Percentiles rank a stretch among this genome's conserved stretches.
These are phyloP conservation scores for Drosophila leontia DNA, from an alignment of 1,140 invertebrate genomes.

Conservation along the genomic window DNA sequence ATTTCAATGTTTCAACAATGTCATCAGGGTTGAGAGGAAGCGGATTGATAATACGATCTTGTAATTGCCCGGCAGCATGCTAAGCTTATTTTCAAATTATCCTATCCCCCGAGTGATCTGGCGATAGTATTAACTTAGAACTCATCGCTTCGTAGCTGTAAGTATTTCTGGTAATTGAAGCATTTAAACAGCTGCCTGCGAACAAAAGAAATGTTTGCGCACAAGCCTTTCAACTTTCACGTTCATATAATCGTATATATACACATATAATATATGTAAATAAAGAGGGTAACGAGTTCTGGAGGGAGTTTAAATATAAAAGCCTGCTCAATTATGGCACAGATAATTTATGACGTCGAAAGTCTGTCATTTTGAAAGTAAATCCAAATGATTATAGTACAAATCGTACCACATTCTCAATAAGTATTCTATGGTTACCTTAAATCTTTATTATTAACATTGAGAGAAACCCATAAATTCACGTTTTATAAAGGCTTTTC, in stretches of 20 bases:
- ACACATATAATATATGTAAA: not conserved
- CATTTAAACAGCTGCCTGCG: constrained; percentile 55
- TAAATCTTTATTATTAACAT: constrained; percentile 24
- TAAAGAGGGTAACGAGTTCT: constrained; percentile 5
- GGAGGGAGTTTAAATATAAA: constrained; percentile 14
- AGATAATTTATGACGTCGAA: constrained; percentile 17
- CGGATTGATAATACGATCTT: not conserved
- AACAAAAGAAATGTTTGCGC: constrained; percentile 54
- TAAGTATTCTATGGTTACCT: not conserved
- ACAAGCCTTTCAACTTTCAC: constrained; percentile 7
- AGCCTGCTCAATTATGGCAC: constrained; percentile 21
- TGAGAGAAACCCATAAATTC: constrained; percentile 17
- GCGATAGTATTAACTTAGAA: constrained; percentile 22
- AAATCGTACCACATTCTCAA: not conserved
- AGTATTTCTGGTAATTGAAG: constrained; percentile 29
- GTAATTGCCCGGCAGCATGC: constrained; percentile 67
- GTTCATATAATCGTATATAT: constrained; percentile 4
- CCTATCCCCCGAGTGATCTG: not conserved
- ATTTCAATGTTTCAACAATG: constrained; percentile 31
- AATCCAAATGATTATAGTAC: not conserved
- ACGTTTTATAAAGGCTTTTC: not conserved
- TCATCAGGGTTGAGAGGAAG: constrained; percentile 14
- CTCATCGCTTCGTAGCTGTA: not conserved
- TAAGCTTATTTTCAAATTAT: constrained; percentile 48
- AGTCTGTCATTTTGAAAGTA: too few relatives aligned